Conservation (phyloP, 2,888 invertebrate genomes). For the Cyaniris semiargus region DNA sequence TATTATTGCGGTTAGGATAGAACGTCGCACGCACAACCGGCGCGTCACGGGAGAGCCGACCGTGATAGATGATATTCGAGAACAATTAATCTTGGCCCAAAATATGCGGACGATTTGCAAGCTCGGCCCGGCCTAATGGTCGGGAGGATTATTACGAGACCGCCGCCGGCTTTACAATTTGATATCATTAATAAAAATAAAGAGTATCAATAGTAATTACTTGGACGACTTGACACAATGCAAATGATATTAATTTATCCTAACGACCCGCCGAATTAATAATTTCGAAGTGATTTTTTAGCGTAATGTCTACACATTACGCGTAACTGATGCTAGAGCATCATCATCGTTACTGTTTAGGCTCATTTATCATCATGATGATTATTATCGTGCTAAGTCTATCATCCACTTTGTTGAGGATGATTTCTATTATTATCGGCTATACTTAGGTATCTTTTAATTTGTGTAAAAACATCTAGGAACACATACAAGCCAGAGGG, state of each 20-base stretch:
- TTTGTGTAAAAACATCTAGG: too few species aligned
- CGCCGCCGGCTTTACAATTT: constrained; percentile 55
- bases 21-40: constrained; percentile 76
- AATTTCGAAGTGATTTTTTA: not conserved
- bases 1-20: constrained; percentile 70
- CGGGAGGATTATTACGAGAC: constrained; percentile 73
- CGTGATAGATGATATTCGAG: constrained; percentile 80
- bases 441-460: too few species aligned
- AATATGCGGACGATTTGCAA: constrained; percentile 81
- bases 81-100: constrained; percentile 80
- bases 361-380: too few species aligned
- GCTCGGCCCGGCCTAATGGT: constrained; percentile 79
- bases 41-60: constrained; percentile 76
- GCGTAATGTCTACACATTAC: not conserved
- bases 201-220: constrained; percentile 35
- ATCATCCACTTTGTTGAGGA: too few species aligned
- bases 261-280: constrained; percentile 18
- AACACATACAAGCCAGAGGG: too few species aligned
- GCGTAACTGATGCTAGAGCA: not conserved
- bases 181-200: constrained; percentile 67
- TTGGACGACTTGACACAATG: constrained; percentile 27
- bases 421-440: too few species aligned
- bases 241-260: constrained; percentile 23
- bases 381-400: too few species aligned
- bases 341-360: not conserved